Evolutionary conservation across 2,797 vertebrate genomes (phyloP), one percentile per base, ranked within the genome.

Genomic region (Esox masquinongy): DNA sequence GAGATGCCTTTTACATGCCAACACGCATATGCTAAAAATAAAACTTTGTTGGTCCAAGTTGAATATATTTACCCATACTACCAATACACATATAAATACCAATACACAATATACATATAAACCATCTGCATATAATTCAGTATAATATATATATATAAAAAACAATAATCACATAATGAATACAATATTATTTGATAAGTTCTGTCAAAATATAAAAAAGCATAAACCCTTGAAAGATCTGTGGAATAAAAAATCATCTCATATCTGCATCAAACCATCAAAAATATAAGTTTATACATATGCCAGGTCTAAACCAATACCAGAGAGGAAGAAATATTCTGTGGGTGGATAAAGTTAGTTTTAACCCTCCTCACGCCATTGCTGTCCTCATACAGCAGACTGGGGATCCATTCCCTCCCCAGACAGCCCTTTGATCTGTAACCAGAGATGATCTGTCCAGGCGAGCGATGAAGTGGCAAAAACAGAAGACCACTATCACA

Each of bases 381-480:
- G 84, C 87, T 82, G 78, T 86, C 88, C 89, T 88, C 89, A 87
- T 88, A 87, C 86, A 84, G 83, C 84, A 88, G 68, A 82, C 39
- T 80, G 85, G 88, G 12, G 88, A 92, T 93, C 92, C 91, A 81
- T 88, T 94, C 90, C 89, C 89, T 84, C 78, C 80, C 75, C 79
- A 74, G 82, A 84, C 82, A 85, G 79, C 83, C 80, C 74, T 92
- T 90, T 92, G 87, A 92, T 93, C 88, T 82, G 83, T 84, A 83
- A 89, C 77, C 82, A 31, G 79, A 88, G 85, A 43, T 63, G 83
- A 86, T 90, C 85, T 88, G 86, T 84, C 84, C 76, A 81, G 84
- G 70, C 66, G 50, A 82, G 87, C 75, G 83, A 79, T 79, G 79
- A 84, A 88, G 84, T 82, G 84, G 80, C 59, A 49, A 3, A 83